These are phyloP conservation scores for Drosophila lacteicornis DNA, from an alignment of 1,140 invertebrate species.

Conservation along the genomic window DNA sequence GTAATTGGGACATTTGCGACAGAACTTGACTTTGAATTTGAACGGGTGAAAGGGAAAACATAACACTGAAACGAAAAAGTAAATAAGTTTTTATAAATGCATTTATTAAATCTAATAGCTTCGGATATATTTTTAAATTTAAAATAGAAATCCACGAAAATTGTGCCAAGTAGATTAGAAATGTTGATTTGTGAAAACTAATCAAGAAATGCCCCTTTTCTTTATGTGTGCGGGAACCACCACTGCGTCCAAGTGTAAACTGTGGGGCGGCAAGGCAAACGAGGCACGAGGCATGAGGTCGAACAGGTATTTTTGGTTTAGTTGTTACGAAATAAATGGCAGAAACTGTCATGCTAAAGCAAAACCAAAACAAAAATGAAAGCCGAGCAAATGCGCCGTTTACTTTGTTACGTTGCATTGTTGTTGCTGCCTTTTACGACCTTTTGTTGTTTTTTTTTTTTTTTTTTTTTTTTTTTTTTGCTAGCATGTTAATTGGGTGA, in stretches of 20 bases:
- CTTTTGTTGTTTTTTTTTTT: conserved; percentile 14
- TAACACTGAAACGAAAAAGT: background rate
- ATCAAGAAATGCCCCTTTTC: background rate
- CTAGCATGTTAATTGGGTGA: conserved; percentile 38
- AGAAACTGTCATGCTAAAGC: conserved; percentile 35
- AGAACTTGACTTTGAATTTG: conserved; percentile 52
- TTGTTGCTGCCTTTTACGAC: conserved; percentile 16
- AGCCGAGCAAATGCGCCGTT: conserved; percentile 19
- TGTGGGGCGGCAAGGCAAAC: background rate
- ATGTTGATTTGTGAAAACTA: background rate
- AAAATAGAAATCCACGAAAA: background rate
- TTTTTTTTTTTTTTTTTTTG: background rate
- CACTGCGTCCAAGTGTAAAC: conserved; percentile 12
- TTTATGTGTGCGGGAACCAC: background rate
- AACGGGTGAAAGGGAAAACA: conserved; percentile 15
- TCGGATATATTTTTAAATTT: background rate
- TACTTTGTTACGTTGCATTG: conserved; percentile 38
- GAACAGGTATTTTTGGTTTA: conserved; percentile 64
- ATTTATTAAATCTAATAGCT: background rate
- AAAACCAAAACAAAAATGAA: conserved; percentile 43
- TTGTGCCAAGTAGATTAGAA: background rate
- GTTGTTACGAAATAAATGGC: conserved; percentile 68
- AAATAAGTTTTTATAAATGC: background rate
- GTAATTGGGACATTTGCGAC: conserved; percentile 22
- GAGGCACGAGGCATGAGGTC: background rate